Conservation (phyloP, 2,797 vertebrate species). For the Cottoperca gobio region DNA sequence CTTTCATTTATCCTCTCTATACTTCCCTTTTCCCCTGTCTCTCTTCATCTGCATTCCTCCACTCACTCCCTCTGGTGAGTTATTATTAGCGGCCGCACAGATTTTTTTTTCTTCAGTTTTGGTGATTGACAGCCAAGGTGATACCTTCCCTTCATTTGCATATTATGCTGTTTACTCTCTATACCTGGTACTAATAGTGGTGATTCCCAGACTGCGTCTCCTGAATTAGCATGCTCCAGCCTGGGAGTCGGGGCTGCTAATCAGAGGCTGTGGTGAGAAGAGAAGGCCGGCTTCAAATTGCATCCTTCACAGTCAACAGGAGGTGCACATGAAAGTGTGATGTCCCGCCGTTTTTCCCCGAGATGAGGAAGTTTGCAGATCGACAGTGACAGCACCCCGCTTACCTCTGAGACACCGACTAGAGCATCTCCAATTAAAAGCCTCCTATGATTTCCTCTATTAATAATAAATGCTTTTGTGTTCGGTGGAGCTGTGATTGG, state of each 20-base stretch:
- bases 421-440: slow-evolving; percentile 85
- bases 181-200: slow-evolving; percentile 77
- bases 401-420: slow-evolving; percentile 78
- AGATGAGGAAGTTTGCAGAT: slow-evolving; percentile 80
- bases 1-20: slow-evolving; percentile 66
- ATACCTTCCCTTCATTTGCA: slow-evolving; percentile 77
- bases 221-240: slow-evolving; percentile 83
- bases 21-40: slow-evolving; percentile 37
- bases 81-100: slow-evolving; percentile 74
- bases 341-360: slow-evolving; percentile 74
- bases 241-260: slow-evolving; percentile 80
- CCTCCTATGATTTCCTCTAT: slow-evolving; percentile 83
- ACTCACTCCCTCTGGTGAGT: slow-evolving; percentile 49
- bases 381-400: slow-evolving; percentile 81
- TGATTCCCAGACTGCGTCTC: slow-evolving; percentile 80
- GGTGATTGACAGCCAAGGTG: slow-evolving; percentile 81
- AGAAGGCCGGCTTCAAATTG: slow-evolving; percentile 84
- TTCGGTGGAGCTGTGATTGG: slow-evolving; percentile 62
- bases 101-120: slow-evolving; percentile 76
- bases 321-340: slow-evolving; percentile 84
- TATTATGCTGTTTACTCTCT: slow-evolving; percentile 69
- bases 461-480: slow-evolving; percentile 83
- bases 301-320: slow-evolving; percentile 85
- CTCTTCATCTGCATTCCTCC: slow-evolving; percentile 47
- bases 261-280: slow-evolving; percentile 77